Base-by-base conservation (phyloP, 2,888 invertebrate genomes). In the Pheosia gnoma region DNA sequence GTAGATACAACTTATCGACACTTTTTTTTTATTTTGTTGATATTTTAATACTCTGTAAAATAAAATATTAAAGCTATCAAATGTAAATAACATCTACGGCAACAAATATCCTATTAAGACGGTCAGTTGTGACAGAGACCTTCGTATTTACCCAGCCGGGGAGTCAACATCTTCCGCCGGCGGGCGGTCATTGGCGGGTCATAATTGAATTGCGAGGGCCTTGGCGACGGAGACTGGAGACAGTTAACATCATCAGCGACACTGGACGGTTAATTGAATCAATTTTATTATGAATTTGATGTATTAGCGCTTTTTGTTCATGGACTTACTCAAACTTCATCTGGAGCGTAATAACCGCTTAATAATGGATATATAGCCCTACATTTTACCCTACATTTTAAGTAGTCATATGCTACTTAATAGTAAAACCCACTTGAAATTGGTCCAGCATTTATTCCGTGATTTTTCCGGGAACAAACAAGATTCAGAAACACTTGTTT, bases 241-340 rank as follows among this genome's bases (percentile, higher is more conserved):
- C 53, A 53, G 53, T 53, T 53, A n/a, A 52, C 13, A n/a, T 52
- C 52, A 52, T 25, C 52, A 53, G 11, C 25, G 53, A 11, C 9
- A 4, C 37, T 37, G 36, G 7, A 10, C 11, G 36, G 37, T 37
- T 37, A 53, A 53, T 53, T 53, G 25, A 9, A 53, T 37, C 53
- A 37, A 53, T 53, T 53, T 38, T 0, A 37, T 53, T 53, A 37
- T 36, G 3, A 13, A 37, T 53, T 53, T 36, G 11, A 53, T 53
- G 53, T 51, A 0, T n/a, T 5, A 11, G 47, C n/a, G 47, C 4
- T 4, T 47, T n/a, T 3, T 47, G 45, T 11, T 3, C 11, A 11
- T 47, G 11, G 4, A 11, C 4, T 10, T 47, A 8, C 11, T n/a
- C 11, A 47, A 5, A 2, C 8, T 8, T 8, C 25, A 25, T 25